Evolutionary conservation across 2,888 invertebrate genomes (phyloP).

Genomic region (Clitarchus hookeri): DNA sequence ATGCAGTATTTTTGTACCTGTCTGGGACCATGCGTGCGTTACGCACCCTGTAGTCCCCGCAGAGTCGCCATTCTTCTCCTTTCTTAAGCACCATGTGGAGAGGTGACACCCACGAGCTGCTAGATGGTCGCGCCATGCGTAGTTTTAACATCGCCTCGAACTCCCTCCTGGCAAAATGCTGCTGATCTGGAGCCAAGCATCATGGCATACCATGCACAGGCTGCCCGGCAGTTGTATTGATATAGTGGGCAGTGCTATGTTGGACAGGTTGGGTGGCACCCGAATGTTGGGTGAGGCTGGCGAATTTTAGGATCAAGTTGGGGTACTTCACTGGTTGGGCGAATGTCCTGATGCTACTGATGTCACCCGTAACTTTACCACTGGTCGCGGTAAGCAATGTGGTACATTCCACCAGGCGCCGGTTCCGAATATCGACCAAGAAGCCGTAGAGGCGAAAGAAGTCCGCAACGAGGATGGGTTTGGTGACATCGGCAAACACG

Average conservation of each 20-base stretch:
- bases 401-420: no score
- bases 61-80: background rate
- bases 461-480: no score
- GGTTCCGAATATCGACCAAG: no score
- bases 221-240: background rate
- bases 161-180: background rate
- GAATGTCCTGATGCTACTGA: no score
- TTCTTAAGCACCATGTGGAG: background rate
- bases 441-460: no score
- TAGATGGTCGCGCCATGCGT: background rate
- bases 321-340: no score
- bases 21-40: conserved; percentile 15
- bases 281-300: background rate
- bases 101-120: background rate
- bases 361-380: no score
- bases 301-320: no score
- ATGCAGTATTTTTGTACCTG: conserved; percentile 15
- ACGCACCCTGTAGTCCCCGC: conserved; percentile 26
- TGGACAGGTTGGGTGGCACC: background rate
- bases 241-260: background rate
- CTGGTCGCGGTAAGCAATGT: no score
- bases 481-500: no score
- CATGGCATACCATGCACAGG: no score
- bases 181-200: background rate
- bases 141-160: background rate